A percentile compares a stretch with the other conserved stretches of the same genome.
phyloP scores from a whole-genome alignment of 2,888 invertebrate species.

The Callimorpha dominula region DNA sequence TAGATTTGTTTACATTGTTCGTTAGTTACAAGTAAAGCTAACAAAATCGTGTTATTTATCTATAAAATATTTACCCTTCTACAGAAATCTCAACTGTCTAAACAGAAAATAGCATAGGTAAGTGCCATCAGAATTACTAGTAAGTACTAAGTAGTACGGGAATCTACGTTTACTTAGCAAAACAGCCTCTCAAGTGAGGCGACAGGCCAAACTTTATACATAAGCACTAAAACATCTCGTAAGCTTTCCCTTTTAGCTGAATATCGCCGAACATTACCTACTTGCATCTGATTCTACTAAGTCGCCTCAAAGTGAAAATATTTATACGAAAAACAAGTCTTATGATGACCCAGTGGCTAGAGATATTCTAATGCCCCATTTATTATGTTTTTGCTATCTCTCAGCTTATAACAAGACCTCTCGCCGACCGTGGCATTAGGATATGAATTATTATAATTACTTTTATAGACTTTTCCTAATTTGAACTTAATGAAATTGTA shows the following conservation, averaged over 20 bases:
- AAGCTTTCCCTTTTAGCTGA: constrained; percentile 53
- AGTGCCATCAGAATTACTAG: not conserved
- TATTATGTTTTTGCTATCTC: constrained; percentile 48
- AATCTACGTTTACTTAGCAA: constrained; percentile 1
- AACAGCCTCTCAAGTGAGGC: constrained; percentile 12
- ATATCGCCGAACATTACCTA: constrained; percentile 39
- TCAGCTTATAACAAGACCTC: constrained; percentile 44
- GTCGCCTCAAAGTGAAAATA: constrained; percentile 55
- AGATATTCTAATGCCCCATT: constrained; percentile 54
- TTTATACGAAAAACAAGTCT: constrained; percentile 55
- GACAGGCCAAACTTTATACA: constrained; percentile 11
- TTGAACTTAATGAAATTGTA: constrained; percentile 42
- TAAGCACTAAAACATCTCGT: constrained; percentile 37
- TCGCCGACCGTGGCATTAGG: constrained; percentile 53
- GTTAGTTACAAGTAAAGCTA: too few species aligned
- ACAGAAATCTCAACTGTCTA: not conserved
- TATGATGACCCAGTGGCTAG: constrained; percentile 43
- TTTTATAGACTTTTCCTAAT: constrained; percentile 51
- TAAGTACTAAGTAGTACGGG: not conserved
- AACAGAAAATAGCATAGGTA: not conserved
- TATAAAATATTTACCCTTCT: not conserved
- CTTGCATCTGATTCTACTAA: constrained; percentile 37
- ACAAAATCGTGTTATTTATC: not conserved
- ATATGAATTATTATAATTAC: constrained; percentile 59
- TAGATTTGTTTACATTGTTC: too few species aligned